Evolutionary conservation across 1,140 invertebrate genomes (phyloP), one percentile per base, ranked within the genome.

Genomic region (Aphaenogaster floridana): DNA sequence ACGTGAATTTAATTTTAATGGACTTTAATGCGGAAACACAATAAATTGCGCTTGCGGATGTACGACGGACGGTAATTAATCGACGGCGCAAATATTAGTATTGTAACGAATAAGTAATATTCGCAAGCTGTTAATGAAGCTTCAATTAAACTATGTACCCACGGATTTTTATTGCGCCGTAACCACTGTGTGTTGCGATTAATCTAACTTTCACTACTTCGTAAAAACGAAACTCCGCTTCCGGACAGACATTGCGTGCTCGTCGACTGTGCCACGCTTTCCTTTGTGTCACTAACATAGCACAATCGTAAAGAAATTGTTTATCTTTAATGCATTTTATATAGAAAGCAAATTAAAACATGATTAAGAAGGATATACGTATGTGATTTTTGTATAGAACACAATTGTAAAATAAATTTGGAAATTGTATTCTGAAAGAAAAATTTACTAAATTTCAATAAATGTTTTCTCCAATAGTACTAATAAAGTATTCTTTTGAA

Each of bases 161-260:
- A 17, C 3, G n/a, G 42, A 74, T 83, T 57, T 74, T 48, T 34
- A 59, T 59, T 72, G 79, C 50, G 39, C 17, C n/a, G 68, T 61
- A 21, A 54, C 3, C 6, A 34, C 42, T 59, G 39, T 66, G 11
- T 71, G 3, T 71, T 81, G 50, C 68, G 54, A 84, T 61, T 84
- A 84, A 84, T 84, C 8, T 42, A 17, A 84, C 80, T 84, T 84
- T 84, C 80, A 84, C 80, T 74, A 48, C 52, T 63, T 76, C 34
- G n/a, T 61, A 74, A 84, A 84, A 84, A 84, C 17, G 69, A 84
- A 84, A 76, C 54, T 71, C 21, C 69, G 34, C 34, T 84, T 84
- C 80, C 80, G 68, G 52, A 74, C 42, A 71, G 69, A 74, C 34
- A 74, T 74, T 84, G 80, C 80, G 42, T 61, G 69, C 42, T 15